Evolutionary conservation across 2,888 invertebrate species (phyloP).

Genomic region (Gastrophysa polygoni): DNA sequence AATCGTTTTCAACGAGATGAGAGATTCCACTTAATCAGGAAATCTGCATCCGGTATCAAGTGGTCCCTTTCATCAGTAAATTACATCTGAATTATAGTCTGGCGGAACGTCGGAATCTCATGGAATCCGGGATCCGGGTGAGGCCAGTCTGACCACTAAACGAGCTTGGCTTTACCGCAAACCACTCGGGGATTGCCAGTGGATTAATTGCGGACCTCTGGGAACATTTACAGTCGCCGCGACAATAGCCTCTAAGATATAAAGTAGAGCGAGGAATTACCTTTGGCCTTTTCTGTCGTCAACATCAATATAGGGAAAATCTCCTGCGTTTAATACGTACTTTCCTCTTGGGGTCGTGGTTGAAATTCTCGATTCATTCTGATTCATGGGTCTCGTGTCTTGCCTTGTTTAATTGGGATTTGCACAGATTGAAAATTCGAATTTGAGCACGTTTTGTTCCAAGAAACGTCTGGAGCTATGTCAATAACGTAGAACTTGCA

Average conservation of each 20-base stretch:
- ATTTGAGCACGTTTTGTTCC: too few relatives aligned
- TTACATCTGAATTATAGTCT: conserved; percentile 39
- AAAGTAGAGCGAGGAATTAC: conserved; percentile 53
- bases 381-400: conserved; percentile 20
- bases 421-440: neutral
- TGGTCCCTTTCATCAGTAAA: conserved; percentile 35
- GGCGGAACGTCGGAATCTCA: conserved; percentile 43
- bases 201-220: conserved; percentile 56
- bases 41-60: conserved; percentile 37
- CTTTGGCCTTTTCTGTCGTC: conserved; percentile 48
- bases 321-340: conserved; percentile 32
- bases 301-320: conserved; percentile 53
- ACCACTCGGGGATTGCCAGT: conserved; percentile 51
- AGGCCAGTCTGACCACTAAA: conserved; percentile 50
- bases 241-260: conserved; percentile 53
- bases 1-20: conserved; percentile 8
- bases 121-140: conserved; percentile 44
- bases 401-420: conserved; percentile 7
- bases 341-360: conserved; percentile 20
- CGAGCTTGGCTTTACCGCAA: conserved; percentile 49
- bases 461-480: too few relatives aligned
- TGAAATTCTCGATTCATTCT: conserved; percentile 22
- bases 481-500: too few relatives aligned
- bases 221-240: conserved; percentile 52
- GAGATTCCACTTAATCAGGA: conserved; percentile 27